Base-by-base conservation (phyloP, 2,888 invertebrate genomes). In the Allophyes oxyacanthae region DNA sequence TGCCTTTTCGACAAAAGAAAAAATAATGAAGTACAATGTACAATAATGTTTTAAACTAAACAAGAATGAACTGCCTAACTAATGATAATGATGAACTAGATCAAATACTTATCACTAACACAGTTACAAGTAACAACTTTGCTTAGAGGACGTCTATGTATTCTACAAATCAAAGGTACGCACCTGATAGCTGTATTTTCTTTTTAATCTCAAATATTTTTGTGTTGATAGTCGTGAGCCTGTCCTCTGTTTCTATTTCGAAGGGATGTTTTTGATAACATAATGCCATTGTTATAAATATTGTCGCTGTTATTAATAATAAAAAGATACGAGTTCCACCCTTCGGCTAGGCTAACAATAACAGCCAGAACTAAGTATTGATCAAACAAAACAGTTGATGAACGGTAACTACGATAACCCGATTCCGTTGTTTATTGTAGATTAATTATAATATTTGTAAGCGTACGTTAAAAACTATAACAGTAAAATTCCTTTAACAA, bases 121-220 rank as follows among this genome's bases (percentile, higher is more conserved):
- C 20, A 1, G 6, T 6, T 28, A 28, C 28, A 28, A 8, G 1
- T 28, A 8, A 28, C 28, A 20, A 20, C 2, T 40, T 11, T 9
- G 9, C 15, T 20, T 2, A 33, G 33, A n/a, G 5, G 1, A 8
- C 6, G 5, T 14, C n/a, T 30, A 0, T 0, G n/a, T 20, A 15
- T 0, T 33, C 6, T 26, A 14, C 13, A 6, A 26, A n/a, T n/a
- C n/a, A n/a, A n/a, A n/a, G 1, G 28, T 45, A 84, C 86, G 84
- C 81, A 97, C 97, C 98, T 85, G 97, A 97, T 64, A 98, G 87
- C 78, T 97, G 96, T 84, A 98, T 97, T 89, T 97, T 97, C 91
- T 97, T 98, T 88, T 97, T 98, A 54, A 97, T 96, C 90, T 97
- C 97, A 80, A 96, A 95, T 84, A 97, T 97, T 94, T 97, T 96